These are phyloP conservation scores for Agelastica alni DNA, from an alignment of 2,888 invertebrate genomes.

Conservation along the genomic window DNA sequence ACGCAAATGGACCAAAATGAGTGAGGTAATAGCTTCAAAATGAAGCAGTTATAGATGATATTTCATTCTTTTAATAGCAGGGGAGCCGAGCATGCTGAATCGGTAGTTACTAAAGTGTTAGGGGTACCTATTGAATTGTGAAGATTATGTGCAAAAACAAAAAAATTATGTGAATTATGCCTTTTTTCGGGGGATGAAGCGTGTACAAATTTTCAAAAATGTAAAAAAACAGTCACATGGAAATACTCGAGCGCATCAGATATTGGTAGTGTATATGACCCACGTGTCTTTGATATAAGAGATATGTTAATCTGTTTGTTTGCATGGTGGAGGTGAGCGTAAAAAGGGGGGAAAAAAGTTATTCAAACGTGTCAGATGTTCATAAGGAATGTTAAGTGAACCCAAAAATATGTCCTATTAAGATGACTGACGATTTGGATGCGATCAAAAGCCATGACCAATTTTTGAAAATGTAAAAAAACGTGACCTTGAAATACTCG, in stretches of 20 bases:
- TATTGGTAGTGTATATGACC: background rate
- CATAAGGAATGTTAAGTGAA: constrained; percentile 1
- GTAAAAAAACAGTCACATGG: too few relatives aligned
- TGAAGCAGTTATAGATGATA: too few relatives aligned
- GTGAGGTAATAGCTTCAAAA: too few relatives aligned
- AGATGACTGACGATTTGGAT: constrained; percentile 31
- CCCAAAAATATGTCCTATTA: constrained; percentile 27
- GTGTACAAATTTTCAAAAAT: background rate
- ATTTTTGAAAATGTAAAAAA: background rate
- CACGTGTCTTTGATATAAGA: background rate
- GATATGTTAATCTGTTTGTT: background rate
- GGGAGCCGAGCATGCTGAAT: background rate
- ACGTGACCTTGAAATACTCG: background rate
- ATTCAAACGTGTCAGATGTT: background rate
- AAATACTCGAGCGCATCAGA: background rate
- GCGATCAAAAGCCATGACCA: constrained; percentile 28
- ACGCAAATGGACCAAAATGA: too few relatives aligned
- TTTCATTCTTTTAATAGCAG: too few relatives aligned
- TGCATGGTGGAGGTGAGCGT: background rate
- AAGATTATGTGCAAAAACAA: background rate
- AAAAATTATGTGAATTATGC: background rate
- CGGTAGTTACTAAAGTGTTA: background rate
- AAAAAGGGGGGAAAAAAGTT: background rate
- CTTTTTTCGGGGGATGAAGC: background rate
- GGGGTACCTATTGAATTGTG: background rate